Evolutionary conservation across 2,797 vertebrate species (phyloP), one percentile per base, ranked within the genome.

Genomic region (Myotis findleyi): DNA sequence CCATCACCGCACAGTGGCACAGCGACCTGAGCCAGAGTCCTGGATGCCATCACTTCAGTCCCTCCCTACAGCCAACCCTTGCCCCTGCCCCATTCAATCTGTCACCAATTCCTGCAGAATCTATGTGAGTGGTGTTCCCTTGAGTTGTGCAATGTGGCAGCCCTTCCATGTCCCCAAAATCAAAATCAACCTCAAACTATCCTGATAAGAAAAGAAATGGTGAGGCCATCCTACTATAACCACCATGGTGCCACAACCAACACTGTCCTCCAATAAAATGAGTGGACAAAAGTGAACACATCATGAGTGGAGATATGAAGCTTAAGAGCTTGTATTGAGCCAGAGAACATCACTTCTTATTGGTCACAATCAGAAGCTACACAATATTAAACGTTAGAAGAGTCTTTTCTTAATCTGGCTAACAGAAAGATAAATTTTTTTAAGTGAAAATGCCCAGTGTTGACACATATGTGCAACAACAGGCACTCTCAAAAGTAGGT

Each of bases 1-100:
- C 5, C 21, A 18, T 81, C 27, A 1, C 49, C 18, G 36, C 0
- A 2, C 6, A 17, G 59, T 10, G 27, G 44, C 0, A 2, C 5
- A 3, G 38, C 8, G n/a, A 49, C 41, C n/a, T 6, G 25, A 53
- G 55, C 47, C 49, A 73, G 49, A 27, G 16, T 47, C 23, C 49
- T 33, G 36, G 47, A 64, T 3, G 5, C 68, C 73, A 69, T 21
- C 21, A 30, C 27, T 9, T 27, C 14, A 57, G 64, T 21, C 30
- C 57, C 57, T 38, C 81, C 53, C 13, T 3, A 25, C 1, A 17
- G 11, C 16, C 38, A 47, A 9, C 47, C 17, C 33, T n/a, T 7
- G 6, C 5, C 7, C 47, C 16, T 8, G 14, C 14, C 23, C 38
- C n/a, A 27, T 1, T n/a, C 49, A 25, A 12, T 30, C 44, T 16